These are phyloP conservation scores for Acanthisitta chloris DNA, from an alignment of 2,113 vertebrate genomes.

Conservation along the genomic window DNA sequence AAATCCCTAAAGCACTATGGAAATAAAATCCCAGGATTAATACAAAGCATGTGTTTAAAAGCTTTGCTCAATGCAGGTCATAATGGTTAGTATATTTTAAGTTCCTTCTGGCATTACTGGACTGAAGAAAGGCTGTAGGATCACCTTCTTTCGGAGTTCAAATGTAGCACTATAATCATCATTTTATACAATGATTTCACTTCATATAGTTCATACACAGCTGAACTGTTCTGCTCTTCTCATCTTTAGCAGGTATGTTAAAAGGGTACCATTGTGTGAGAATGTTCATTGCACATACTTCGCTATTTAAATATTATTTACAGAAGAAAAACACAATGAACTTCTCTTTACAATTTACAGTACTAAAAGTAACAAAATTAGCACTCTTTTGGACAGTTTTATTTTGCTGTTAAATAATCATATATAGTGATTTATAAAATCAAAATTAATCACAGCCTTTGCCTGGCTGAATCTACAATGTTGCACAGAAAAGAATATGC, in stretches of 20 bases:
- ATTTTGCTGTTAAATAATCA: not conserved
- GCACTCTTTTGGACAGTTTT: not conserved
- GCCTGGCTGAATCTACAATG: not conserved
- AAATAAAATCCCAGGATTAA: not conserved
- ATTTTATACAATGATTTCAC: not conserved
- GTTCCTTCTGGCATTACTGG: not conserved
- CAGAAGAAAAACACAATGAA: not conserved
- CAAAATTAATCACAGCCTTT: not conserved
- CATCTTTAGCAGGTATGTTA: not conserved
- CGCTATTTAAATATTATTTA: not conserved
- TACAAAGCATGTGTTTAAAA: not conserved
- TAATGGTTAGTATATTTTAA: not conserved
- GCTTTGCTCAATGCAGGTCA: not conserved
- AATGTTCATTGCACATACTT: not conserved
- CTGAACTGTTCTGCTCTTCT: not conserved
- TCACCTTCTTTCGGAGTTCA: not conserved
- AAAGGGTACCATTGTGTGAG: not conserved
- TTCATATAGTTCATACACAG: not conserved
- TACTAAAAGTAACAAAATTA: not conserved
- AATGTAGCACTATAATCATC: not conserved
- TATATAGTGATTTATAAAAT: not conserved
- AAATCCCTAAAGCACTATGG: not conserved
- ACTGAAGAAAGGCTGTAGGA: not conserved
- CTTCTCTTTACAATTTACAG: not conserved
- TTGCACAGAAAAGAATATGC: not conserved